A percentile compares a stretch with the other conserved stretches of the same genome.
phyloP scores from a whole-genome alignment of 2,113 vertebrate genomes.

The Piaya cayana region DNA sequence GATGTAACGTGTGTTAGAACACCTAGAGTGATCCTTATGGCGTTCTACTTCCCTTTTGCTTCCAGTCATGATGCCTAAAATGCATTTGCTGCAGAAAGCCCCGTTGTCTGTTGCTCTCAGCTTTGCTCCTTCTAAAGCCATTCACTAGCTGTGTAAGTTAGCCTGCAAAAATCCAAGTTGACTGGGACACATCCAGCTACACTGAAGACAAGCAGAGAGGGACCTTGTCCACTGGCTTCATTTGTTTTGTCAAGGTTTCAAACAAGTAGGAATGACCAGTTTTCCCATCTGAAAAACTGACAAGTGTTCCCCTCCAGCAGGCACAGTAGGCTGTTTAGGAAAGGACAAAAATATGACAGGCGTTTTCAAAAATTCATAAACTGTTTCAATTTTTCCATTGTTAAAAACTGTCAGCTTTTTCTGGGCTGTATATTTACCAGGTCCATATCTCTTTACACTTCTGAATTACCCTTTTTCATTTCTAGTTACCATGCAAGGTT shows the following conservation, averaged over 20 bases:
- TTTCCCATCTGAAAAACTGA: not conserved
- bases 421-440: not conserved
- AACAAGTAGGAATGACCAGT: not conserved
- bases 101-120: not conserved
- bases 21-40: not conserved
- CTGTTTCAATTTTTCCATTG: not conserved
- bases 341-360: not conserved
- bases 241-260: not conserved
- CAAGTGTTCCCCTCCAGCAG: not conserved
- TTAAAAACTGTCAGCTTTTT: not conserved
- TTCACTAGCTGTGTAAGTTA: not conserved
- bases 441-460: accelerated
- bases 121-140: not conserved
- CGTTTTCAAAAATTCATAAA: not conserved
- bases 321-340: not conserved
- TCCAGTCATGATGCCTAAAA: not conserved
- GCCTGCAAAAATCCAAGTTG: not conserved
- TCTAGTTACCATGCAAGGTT: not conserved
- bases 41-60: not conserved
- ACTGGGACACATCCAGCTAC: not conserved
- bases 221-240: too few species aligned
- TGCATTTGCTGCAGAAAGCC: not conserved
- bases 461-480: not conserved
- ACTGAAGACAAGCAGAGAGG: not conserved
- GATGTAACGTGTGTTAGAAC: not conserved